A percentile compares a stretch with the other conserved stretches of the same genome.
These are phyloP conservation scores for Onychorhynchus coronatus DNA, from an alignment of 2,113 vertebrate genomes.

Conservation along the genomic window DNA sequence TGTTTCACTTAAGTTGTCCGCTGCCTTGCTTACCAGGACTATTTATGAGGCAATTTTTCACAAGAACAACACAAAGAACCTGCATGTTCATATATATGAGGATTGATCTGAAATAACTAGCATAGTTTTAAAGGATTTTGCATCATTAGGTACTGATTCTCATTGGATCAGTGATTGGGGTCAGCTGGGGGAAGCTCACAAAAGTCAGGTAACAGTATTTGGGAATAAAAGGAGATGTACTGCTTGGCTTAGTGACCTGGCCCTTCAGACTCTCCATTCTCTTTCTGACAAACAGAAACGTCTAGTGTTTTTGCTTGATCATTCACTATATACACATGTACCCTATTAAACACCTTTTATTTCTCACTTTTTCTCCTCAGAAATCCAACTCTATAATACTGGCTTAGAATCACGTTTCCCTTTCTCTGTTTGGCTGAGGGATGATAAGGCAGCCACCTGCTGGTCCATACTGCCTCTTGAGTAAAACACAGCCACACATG, in stretches of 20 bases:
- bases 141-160: neutral
- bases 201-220: neutral
- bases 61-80: neutral
- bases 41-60: neutral
- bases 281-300: neutral
- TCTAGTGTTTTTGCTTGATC: neutral
- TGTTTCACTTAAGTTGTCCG: neutral
- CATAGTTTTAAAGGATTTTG: neutral
- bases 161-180: neutral
- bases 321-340: neutral
- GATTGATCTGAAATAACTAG: neutral
- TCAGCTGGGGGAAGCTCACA: neutral
- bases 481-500: neutral
- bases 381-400: neutral
- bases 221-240: neutral
- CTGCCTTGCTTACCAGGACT: neutral
- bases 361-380: neutral
- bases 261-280: neutral
- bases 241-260: neutral
- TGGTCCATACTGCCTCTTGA: neutral
- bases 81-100: neutral
- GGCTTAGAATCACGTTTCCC: neutral
- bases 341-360: neutral
- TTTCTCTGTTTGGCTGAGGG: neutral
- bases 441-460: neutral